Percentiles rank a stretch among this genome's conserved stretches.
These are phyloP conservation scores for Chamaetylas fuelleborni DNA, from an alignment of 2,113 vertebrate genomes.

Conservation along the genomic window DNA sequence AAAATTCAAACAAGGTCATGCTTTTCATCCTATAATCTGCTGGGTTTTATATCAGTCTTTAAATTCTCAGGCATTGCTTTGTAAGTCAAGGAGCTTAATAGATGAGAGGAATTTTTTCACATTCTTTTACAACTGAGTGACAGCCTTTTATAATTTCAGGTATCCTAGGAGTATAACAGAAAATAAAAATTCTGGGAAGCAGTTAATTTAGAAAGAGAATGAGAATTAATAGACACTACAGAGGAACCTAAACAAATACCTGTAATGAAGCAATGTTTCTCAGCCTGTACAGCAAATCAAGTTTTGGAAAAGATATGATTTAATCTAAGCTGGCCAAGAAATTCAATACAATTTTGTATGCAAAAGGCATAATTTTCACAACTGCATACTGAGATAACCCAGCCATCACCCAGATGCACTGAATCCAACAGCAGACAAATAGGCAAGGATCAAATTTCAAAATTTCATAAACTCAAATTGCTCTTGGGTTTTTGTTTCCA, in stretches of 20 bases:
- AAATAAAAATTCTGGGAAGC: neutral
- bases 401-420: neutral
- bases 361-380: neutral
- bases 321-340: neutral
- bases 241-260: neutral
- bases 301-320: neutral
- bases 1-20: conserved; percentile 11
- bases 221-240: neutral
- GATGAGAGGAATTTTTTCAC: neutral
- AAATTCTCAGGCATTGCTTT: conserved; percentile 7
- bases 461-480: neutral
- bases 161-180: neutral
- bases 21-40: conserved; percentile 27
- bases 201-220: neutral
- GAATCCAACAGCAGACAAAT: neutral
- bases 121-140: neutral
- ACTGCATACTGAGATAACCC: neutral
- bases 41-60: neutral
- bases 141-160: neutral
- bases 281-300: neutral
- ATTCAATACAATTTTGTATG: neutral
- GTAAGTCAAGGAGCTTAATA: neutral
- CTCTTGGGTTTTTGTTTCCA: neutral
- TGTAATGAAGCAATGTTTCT: neutral
- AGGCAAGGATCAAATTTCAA: neutral